Evolutionary conservation across 1,140 invertebrate species (phyloP).

Genomic region (Octopus sinensis): DNA sequence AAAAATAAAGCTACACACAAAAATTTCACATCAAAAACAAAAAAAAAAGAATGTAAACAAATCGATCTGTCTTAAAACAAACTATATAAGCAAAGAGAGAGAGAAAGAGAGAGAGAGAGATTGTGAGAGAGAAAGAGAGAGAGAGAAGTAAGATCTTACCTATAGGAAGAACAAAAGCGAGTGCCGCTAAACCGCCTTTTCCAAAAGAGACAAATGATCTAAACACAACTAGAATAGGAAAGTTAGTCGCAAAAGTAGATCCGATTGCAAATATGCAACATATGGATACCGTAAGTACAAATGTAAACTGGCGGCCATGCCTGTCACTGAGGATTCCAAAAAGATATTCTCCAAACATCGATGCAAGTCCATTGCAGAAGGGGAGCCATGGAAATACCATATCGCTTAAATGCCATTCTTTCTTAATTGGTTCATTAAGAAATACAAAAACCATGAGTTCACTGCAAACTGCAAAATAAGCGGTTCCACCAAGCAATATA

Average conservation of each 20-base stretch:
- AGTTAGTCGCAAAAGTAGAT: constrained; percentile 40
- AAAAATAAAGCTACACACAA: no score
- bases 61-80: neutral
- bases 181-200: constrained; percentile 41
- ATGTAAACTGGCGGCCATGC: constrained; percentile 41
- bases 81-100: neutral
- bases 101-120: neutral
- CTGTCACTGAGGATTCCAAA: constrained; percentile 45
- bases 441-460: constrained; percentile 50
- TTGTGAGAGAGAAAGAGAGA: neutral
- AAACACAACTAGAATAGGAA: constrained; percentile 37
- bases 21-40: no score
- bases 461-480: constrained; percentile 49
- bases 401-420: constrained; percentile 40
- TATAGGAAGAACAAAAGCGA: constrained; percentile 44
- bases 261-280: constrained; percentile 38
- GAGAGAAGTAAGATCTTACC: constrained; percentile 31
- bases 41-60: no score
- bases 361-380: constrained; percentile 35
- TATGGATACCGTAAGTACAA: constrained; percentile 32
- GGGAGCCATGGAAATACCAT: constrained; percentile 44
- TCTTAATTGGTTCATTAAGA: constrained; percentile 40
- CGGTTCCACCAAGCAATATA: constrained; percentile 40
- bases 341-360: constrained; percentile 42
- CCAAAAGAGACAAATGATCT: constrained; percentile 41